Evolutionary conservation across 2,113 vertebrate genomes (phyloP), one percentile per base, ranked within the genome.

Genomic region (Spea bombifrons): DNA sequence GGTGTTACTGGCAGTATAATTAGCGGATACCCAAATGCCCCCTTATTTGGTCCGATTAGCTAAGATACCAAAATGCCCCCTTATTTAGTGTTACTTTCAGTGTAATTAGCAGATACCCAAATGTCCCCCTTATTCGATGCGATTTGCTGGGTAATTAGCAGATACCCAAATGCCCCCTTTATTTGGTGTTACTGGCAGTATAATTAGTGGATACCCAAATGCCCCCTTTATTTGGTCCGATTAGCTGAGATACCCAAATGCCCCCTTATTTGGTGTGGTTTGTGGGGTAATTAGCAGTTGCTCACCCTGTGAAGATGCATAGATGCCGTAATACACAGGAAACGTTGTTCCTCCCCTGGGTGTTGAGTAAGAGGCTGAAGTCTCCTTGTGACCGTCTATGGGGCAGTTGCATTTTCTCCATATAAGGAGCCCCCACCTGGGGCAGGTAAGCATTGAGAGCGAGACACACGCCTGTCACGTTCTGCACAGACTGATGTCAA

Each of bases 351-450:
- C 44, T 47, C n/a, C 45, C 15, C 16, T 74, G n/a, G 49, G 72
- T 64, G 57, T 64, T 65, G 53, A 57, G 55, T 57, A 48, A 48
- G 10, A 17, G 45, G 43, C 5, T 61, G 59, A 61, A 61, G 5
- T 13, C 50, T 10, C 10, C 8, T 9, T 59, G 55, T 13, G 15
- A 12, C 6, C 9, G 4, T 8, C 55, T 13, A 9, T 52, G 55
- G 55, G 55, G 4, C 10, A 13, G 9, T 9, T 4, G 12, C 55
- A 59, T 52, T 52, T 9, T 13, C 53, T 72, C 70, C 70, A 55
- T 72, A 57, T 72, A 72, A 45, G 70, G 70, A 59, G 10, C 17
- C 65, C 45, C 65, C 65, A 7, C 63, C 65, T 16, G 4, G 68
- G 17, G 16, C 52, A 30, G 55, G 55, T 59, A 13, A 13, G 30